phyloP scores from a whole-genome alignment of 1,140 invertebrate species.

The Drosophila suzukii region DNA sequence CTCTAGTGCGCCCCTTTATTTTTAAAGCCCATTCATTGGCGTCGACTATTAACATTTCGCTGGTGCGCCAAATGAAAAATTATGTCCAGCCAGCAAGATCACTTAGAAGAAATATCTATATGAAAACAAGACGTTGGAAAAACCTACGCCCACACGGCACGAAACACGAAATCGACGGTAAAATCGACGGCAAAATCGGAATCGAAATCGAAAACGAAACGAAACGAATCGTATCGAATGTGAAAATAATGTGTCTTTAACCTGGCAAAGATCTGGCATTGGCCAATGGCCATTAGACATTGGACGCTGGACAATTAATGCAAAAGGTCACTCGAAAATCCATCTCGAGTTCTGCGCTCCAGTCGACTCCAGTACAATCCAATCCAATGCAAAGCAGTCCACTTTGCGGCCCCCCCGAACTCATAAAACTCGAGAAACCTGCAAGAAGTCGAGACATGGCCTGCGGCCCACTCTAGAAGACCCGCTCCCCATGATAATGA shows the following conservation, averaged over 20 bases:
- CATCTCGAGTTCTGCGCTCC: constrained; percentile 25
- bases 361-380: neutral
- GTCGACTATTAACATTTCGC: constrained; percentile 47
- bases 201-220: constrained; percentile 21
- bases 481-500: neutral
- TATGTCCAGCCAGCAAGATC: constrained; percentile 38
- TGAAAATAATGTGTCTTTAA: constrained; percentile 31
- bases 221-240: constrained; percentile 36
- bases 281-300: constrained; percentile 26
- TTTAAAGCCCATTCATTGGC: constrained; percentile 27
- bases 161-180: constrained; percentile 32
- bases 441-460: constrained; percentile 50
- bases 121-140: constrained; percentile 42
- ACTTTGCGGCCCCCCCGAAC: neutral
- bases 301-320: constrained; percentile 61
- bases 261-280: constrained; percentile 40
- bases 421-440: constrained; percentile 10
- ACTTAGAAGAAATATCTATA: constrained; percentile 42
- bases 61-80: constrained; percentile 42
- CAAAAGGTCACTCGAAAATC: constrained; percentile 65
- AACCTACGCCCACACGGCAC: constrained; percentile 57
- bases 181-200: constrained; percentile 26
- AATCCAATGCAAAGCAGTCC: constrained; percentile 1
- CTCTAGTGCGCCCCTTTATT: neutral
- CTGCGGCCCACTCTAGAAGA: constrained; percentile 41